phyloP scores from a whole-genome alignment of 2,888 invertebrate genomes.

The Emmelina monodactyla region DNA sequence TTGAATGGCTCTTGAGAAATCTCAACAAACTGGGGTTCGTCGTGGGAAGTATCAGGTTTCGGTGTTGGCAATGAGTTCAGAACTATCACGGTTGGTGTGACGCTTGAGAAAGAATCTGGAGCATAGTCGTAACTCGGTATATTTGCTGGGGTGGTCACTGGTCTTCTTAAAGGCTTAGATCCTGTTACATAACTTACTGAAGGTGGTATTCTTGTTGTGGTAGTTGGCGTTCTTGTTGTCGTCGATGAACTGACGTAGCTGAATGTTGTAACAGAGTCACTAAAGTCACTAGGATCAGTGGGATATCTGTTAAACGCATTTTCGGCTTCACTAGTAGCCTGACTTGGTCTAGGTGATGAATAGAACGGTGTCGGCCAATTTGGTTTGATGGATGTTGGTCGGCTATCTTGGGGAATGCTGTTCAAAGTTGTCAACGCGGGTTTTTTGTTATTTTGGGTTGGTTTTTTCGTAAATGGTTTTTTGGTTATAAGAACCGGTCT shows the following conservation, averaged over 20 bases:
- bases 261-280: conserved; percentile 44
- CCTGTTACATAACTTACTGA: conserved; percentile 59
- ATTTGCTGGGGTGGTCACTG: conserved; percentile 28
- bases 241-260: conserved; percentile 44
- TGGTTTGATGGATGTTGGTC: conserved; percentile 18
- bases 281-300: conserved; percentile 45
- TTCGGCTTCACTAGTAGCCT: conserved; percentile 51
- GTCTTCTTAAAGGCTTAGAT: conserved; percentile 55
- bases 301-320: conserved; percentile 54
- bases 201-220: conserved; percentile 39
- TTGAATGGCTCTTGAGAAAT: conserved; percentile 61
- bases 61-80: conserved; percentile 37
- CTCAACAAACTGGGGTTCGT: conserved; percentile 48
- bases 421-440: conserved; percentile 35
- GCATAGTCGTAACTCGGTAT: conserved; percentile 35
- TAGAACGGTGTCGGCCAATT: conserved; percentile 28
- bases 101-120: conserved; percentile 51
- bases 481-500: conserved; percentile 16
- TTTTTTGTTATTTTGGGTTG: conserved; percentile 19
- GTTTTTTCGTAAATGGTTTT: conserved; percentile 29
- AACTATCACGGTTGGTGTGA: conserved; percentile 56
- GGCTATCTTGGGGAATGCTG: conserved; percentile 24
- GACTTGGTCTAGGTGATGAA: conserved; percentile 45
- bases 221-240: conserved; percentile 33
- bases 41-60: conserved; percentile 29